Percentiles rank a stretch among this genome's conserved stretches.
These are phyloP conservation scores for Myotis pilosus DNA, from an alignment of 2,797 vertebrate genomes.

Conservation along the genomic window DNA sequence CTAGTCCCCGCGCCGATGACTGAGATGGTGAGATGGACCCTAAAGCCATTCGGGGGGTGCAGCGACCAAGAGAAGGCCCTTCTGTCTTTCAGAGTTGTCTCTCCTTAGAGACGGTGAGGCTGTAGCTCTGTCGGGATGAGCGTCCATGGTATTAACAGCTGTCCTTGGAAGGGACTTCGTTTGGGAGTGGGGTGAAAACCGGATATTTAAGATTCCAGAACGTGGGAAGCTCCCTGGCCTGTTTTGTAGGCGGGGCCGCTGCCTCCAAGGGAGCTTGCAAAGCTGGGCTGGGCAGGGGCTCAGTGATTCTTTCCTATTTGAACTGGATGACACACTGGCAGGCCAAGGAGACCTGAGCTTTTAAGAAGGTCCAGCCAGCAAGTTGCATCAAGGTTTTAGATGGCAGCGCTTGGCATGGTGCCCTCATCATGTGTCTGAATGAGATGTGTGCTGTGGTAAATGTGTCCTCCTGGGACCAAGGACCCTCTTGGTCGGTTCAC, in stretches of 20 bases:
- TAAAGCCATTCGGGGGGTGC: not conserved
- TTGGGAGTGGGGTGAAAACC: not conserved
- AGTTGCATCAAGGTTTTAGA: slow-evolving; percentile 67
- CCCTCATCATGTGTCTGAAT: slow-evolving; percentile 64
- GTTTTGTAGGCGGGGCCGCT: not conserved
- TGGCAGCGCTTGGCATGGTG: slow-evolving; percentile 59
- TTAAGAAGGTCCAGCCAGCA: slow-evolving; percentile 56
- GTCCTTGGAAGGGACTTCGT: not conserved
- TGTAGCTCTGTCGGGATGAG: not conserved
- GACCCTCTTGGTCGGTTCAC: not conserved
- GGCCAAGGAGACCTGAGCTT: slow-evolving; percentile 58
- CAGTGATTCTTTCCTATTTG: not conserved
- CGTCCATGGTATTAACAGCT: not conserved
- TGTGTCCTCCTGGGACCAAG: not conserved
- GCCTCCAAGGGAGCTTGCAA: not conserved
- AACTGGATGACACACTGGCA: not conserved
- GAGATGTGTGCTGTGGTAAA: slow-evolving; percentile 14
- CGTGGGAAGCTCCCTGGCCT: not conserved
- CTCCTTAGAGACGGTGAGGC: not conserved
- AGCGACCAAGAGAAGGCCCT: not conserved
- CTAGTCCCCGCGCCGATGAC: not conserved
- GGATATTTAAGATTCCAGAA: not conserved
- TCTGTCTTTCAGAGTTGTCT: not conserved
- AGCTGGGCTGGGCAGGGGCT: not conserved
- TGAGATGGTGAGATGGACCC: not conserved